These are phyloP conservation scores for Calonectris borealis DNA, from an alignment of 2,113 vertebrate genomes.

Conservation along the genomic window DNA sequence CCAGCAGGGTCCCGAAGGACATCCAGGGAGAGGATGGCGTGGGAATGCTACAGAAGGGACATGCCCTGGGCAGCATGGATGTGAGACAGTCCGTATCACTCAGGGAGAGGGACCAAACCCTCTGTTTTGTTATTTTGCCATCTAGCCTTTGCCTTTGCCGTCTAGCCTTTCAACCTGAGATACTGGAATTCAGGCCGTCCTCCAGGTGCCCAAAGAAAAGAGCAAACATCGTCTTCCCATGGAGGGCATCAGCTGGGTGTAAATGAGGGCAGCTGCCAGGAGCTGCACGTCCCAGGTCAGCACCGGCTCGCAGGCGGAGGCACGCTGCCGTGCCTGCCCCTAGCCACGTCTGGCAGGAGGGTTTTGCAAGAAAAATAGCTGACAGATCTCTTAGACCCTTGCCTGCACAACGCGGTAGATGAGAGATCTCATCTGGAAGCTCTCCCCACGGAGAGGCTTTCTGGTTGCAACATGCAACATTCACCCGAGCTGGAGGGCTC, in stretches of 20 bases:
- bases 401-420: neutral
- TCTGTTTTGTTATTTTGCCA: neutral
- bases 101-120: neutral
- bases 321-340: neutral
- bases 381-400: neutral
- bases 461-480: neutral
- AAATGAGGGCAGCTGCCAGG: neutral
- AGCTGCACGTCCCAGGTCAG: neutral
- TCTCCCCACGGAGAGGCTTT: neutral
- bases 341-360: neutral
- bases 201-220: neutral
- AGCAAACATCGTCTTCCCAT: neutral
- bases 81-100: neutral
- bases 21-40: neutral
- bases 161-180: neutral
- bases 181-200: neutral
- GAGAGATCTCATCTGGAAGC: neutral
- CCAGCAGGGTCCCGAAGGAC: neutral
- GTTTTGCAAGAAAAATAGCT: neutral
- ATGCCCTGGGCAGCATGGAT: neutral
- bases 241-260: neutral
- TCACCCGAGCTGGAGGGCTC: rapidly evolving
- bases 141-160: neutral
- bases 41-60: neutral
- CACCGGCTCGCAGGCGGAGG: neutral